These are phyloP conservation scores for Thereva unica DNA, from an alignment of 2,888 invertebrate species.

Conservation along the genomic window DNA sequence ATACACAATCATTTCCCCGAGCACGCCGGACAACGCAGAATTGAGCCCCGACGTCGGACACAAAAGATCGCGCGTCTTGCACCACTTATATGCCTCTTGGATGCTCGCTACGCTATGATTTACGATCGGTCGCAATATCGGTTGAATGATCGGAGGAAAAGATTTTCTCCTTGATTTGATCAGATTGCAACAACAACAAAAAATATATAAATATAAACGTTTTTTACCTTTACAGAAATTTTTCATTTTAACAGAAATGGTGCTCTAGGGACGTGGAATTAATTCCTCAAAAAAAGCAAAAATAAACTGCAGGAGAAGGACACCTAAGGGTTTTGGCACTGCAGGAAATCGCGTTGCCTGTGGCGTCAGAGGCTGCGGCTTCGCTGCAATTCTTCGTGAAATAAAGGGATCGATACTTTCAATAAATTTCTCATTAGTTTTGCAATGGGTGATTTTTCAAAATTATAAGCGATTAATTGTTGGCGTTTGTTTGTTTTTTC, in stretches of 20 bases:
- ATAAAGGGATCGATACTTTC: slow-evolving; percentile 16
- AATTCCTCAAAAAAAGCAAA: slow-evolving; percentile 18
- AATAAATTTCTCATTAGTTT: slow-evolving; percentile 32
- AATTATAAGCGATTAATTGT: slow-evolving; percentile 24
- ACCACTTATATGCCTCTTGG: slow-evolving; percentile 10
- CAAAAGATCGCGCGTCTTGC: background rate
- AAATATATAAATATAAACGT: background rate
- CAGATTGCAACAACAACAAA: too few species aligned
- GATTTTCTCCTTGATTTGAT: slow-evolving; percentile 20
- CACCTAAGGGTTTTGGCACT: slow-evolving; percentile 27
- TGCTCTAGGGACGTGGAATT: slow-evolving; percentile 24
- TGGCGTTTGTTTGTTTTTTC: slow-evolving; percentile 24
- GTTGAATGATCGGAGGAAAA: slow-evolving; percentile 24
- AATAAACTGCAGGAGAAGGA: slow-evolving; percentile 20
- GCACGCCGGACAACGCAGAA: background rate
- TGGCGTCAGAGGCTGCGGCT: slow-evolving; percentile 23
- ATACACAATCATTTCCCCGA: slow-evolving; percentile 23
- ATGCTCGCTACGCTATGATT: slow-evolving; percentile 24
- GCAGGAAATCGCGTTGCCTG: slow-evolving; percentile 30
- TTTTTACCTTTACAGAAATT: slow-evolving; percentile 12
- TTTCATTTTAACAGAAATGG: slow-evolving; percentile 17
- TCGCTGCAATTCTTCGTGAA: slow-evolving; percentile 15
- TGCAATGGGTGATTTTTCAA: slow-evolving; percentile 34
- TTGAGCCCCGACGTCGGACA: too few species aligned
- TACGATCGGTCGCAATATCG: slow-evolving; percentile 26